Conservation (phyloP, 35 echinoderm and acorn worm genomes). For the Ptychodera flava region DNA sequence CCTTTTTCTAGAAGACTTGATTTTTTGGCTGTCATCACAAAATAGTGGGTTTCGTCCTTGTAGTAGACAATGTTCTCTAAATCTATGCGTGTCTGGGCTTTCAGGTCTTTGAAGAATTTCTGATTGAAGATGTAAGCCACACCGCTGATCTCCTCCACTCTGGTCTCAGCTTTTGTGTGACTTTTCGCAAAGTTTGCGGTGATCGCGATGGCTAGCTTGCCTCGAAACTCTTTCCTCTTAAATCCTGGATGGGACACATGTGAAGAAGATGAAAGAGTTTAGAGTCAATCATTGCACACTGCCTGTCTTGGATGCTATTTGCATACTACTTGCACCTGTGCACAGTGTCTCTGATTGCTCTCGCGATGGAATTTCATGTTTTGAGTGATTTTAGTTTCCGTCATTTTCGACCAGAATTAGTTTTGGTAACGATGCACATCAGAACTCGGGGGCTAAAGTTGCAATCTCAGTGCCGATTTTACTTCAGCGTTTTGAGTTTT, state of each 20-base stretch:
- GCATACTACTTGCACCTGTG: too few relatives aligned
- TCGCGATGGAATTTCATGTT: too few relatives aligned
- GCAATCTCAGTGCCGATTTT: too few relatives aligned
- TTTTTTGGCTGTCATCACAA: constrained; percentile 50
- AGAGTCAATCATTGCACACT: too few relatives aligned
- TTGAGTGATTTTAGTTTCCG: too few relatives aligned
- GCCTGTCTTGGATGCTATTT: too few relatives aligned
- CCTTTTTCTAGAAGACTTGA: constrained; percentile 20
- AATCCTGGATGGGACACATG: constrained; percentile 5
- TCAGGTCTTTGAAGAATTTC: constrained; percentile 44
- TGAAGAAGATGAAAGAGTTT: too few relatives aligned
- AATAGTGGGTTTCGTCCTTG: constrained; percentile 44
- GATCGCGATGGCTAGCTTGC: constrained; percentile 29
- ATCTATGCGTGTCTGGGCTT: constrained; percentile 3
- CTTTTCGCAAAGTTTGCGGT: constrained; percentile 42
- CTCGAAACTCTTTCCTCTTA: constrained; percentile 18
- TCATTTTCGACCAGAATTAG: too few relatives aligned
- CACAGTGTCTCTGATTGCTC: too few relatives aligned
- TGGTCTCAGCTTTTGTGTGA: constrained; percentile 15
- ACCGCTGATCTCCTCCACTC: constrained; percentile 36
- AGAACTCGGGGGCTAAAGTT: too few relatives aligned
- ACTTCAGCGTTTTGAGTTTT: too few relatives aligned
- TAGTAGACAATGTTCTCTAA: constrained; percentile 41
- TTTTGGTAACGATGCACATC: too few relatives aligned
- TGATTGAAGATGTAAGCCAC: constrained; percentile 18